These are phyloP conservation scores for Urocyon cinereoargenteus DNA, from an alignment of 2,797 vertebrate species.

Conservation along the genomic window DNA sequence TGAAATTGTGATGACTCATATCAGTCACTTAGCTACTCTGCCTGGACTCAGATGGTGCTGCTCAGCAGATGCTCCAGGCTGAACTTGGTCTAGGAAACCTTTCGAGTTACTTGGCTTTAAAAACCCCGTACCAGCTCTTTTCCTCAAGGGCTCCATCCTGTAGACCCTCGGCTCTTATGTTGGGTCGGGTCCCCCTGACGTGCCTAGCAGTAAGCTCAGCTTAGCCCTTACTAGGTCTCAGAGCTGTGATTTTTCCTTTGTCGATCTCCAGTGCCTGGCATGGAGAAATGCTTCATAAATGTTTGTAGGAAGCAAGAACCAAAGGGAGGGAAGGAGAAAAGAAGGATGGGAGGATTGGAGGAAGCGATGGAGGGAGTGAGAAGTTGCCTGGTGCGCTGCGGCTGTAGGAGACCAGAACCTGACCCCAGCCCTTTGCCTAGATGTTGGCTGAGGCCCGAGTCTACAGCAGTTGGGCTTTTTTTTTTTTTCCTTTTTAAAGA, in stretches of 20 bases:
- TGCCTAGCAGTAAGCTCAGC: not conserved
- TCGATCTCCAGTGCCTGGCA: not conserved
- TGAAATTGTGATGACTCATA: not conserved
- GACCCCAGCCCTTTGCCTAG: not conserved
- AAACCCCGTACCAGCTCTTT: not conserved
- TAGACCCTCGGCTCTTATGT: not conserved
- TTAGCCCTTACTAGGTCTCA: not conserved
- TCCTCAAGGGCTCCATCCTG: accelerated
- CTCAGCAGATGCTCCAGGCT: not conserved
- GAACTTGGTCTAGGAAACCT: not conserved
- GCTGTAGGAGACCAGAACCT: not conserved
- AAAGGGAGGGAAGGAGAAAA: not conserved
- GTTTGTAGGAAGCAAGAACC: not conserved
- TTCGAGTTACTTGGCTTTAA: not conserved
- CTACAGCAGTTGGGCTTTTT: not conserved
- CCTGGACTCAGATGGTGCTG: not conserved
- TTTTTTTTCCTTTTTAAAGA: not conserved
- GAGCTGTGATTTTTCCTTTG: not conserved
- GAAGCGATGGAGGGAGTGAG: no score
- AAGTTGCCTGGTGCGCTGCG: not conserved
- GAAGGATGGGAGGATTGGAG: not conserved
- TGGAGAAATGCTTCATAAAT: not conserved
- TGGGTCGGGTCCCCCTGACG: no score
- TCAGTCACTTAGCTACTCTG: not conserved
- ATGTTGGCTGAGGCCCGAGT: not conserved